Base-by-base conservation (phyloP, 2,888 invertebrate genomes). In the Cancer borealis region DNA sequence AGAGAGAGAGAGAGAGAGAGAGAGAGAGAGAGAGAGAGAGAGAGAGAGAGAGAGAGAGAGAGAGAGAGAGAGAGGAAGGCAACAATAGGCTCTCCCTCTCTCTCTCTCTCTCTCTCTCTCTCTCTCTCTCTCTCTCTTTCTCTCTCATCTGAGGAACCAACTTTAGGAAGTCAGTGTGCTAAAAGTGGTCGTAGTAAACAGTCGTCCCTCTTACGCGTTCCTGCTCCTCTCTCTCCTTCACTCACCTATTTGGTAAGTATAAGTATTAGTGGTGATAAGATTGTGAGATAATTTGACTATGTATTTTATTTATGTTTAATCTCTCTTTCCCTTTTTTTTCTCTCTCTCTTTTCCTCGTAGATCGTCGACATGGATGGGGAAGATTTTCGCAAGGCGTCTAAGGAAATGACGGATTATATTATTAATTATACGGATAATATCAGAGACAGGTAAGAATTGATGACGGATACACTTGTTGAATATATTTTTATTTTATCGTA, bases 381-480 rank as follows among this genome's bases (percentile, higher is more conserved):
- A 26, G 54, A 95, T 79, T 95, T 95, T 90, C 46, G 79, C 3
- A 26, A 54, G 8, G 95, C 95, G 4, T 92, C 95, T n/a, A 21
- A 66, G 21, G 93, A 95, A 14, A 95, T 95, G 94, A 79, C 93
- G 2, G 94, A 95, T 45, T 95, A 92, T 73, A 94, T 95, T 87
- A 73, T 90, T 17, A 79, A 92, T 39, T 95, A 95, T 54, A 46
- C 92, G 8, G 92, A 93, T 21, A 95, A 90, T 87, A 95, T 95
- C 45, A 94, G 95, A 30, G 94, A 95, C 21, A 95, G 94, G 95
- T 94, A 47, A 92, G 49, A 10, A 4, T 49, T 49, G 6, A 49
- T 49, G 6, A 49, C 49, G 49, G 49, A 8, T 49, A 49, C 10
- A 49, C 49, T 3, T 49, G 49, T 12, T 49, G 49, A 12, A 12